Percentiles rank a stretch among this genome's conserved stretches.
phyloP scores from a whole-genome alignment of 2,888 invertebrate genomes.

The Drosophila kuntzei region DNA sequence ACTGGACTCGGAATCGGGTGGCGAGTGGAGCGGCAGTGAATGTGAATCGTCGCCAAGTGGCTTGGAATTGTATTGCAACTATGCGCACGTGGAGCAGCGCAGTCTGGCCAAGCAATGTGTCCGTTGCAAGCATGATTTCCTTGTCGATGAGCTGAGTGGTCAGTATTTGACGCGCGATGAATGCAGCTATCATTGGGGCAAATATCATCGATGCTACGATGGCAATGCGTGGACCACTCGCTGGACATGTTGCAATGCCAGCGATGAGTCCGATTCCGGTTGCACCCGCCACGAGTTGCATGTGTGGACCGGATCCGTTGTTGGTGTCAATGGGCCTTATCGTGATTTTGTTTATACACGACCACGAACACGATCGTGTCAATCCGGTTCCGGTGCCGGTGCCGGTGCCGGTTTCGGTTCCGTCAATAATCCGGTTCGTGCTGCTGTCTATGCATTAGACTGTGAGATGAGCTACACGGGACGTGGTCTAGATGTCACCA shows the following conservation, averaged over 20 bases:
- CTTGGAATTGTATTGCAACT: constrained; percentile 52
- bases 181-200: constrained; percentile 96
- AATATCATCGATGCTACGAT: constrained; percentile 85
- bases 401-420: too few species aligned
- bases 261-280: constrained; percentile 86
- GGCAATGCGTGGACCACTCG: constrained; percentile 42
- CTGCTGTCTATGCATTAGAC: constrained; percentile 92
- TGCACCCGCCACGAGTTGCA: constrained; percentile 89
- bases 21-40: constrained; percentile 74
- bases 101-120: constrained; percentile 88
- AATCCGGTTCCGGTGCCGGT: too few species aligned
- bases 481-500: constrained; percentile 93
- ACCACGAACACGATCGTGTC: constrained; percentile 46
- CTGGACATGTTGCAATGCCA: constrained; percentile 89
- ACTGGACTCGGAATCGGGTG: constrained; percentile 82
- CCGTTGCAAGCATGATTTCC: constrained; percentile 91
- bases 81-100: constrained; percentile 62
- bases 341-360: constrained; percentile 89
- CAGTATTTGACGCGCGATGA: constrained; percentile 90
- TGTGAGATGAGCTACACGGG: constrained; percentile 99
- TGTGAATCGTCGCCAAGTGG: constrained; percentile 72
- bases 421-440: too few species aligned
- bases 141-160: constrained; percentile 88
- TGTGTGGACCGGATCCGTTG: constrained; percentile 91
- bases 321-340: constrained; percentile 91